Conservation (phyloP, 1,140 invertebrate genomes). For the Drosophila sp. region DNA sequence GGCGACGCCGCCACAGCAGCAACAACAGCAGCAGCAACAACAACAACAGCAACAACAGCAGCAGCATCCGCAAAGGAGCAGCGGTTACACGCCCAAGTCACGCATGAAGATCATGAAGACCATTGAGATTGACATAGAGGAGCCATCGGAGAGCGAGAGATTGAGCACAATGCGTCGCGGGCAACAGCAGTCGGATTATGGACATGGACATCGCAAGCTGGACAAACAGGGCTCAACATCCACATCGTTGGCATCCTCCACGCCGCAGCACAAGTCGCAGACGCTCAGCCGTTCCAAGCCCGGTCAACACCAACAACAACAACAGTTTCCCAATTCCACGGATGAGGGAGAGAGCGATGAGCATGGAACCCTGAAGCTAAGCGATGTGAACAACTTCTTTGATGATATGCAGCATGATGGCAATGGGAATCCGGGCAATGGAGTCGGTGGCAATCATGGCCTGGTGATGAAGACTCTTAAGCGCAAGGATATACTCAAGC, state of each 20-base stretch:
- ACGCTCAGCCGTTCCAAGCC: conserved; percentile 62
- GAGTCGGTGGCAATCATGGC: conserved; percentile 83
- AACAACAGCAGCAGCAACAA: conserved; percentile 46
- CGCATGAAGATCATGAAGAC: conserved; percentile 84
- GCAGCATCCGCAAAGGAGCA: conserved; percentile 49
- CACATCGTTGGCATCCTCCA: conserved; percentile 38
- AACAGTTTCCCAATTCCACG: conserved; percentile 69
- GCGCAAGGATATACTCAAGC: conserved; percentile 88
- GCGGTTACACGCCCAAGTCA: conserved; percentile 78
- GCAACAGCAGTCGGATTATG: conserved; percentile 55
- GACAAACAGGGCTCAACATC: conserved; percentile 57
- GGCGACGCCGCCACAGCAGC: conserved; percentile 44
- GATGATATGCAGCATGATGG: conserved; percentile 84
- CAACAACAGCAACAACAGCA: conserved; percentile 49
- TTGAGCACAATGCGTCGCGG: conserved; percentile 71
- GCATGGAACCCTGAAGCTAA: conserved; percentile 78
- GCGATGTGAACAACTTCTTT: conserved; percentile 83
- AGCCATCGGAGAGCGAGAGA: conserved; percentile 72
- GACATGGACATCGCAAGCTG: conserved; percentile 57
- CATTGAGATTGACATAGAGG: conserved; percentile 82
- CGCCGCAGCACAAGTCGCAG: conserved; percentile 58
- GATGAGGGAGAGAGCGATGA: conserved; percentile 82
- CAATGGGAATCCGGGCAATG: conserved; percentile 74
- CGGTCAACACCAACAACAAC: conserved; percentile 52
- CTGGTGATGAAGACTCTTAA: conserved; percentile 89